Evolutionary conservation across 2,797 vertebrate species (phyloP).

Genomic region (Tinamus major): DNA sequence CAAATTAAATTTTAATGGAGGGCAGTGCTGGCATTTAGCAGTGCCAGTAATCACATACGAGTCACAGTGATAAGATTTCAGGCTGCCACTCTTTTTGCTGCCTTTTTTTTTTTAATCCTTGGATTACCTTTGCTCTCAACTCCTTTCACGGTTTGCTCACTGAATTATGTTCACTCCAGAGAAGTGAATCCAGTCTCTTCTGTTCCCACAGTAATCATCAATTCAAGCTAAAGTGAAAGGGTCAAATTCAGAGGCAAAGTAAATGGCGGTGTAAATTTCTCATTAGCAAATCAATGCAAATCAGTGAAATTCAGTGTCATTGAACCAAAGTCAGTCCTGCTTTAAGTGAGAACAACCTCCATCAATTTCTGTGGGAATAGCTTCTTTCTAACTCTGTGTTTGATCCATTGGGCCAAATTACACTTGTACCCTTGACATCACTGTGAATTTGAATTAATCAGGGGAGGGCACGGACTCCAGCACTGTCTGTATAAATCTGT

Average conservation of each 20-base stretch:
- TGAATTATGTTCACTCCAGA: constrained; percentile 66
- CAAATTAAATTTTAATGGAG: not conserved
- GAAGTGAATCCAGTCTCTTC: constrained; percentile 48
- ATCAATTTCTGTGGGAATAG: constrained; percentile 29
- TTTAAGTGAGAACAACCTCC: constrained; percentile 24
- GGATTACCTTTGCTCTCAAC: constrained; percentile 53
- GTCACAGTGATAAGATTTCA: constrained; percentile 20
- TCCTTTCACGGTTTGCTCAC: constrained; percentile 57
- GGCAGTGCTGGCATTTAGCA: not conserved
- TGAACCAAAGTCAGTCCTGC: not conserved
- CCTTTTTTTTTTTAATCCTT: constrained; percentile 47
- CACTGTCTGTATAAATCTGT: not conserved
- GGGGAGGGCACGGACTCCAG: not conserved
- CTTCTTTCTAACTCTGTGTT: not conserved
- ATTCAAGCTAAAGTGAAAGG: constrained; percentile 59
- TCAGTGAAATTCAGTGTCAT: constrained; percentile 50
- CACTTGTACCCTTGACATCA: not conserved
- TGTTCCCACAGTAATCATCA: constrained; percentile 61
- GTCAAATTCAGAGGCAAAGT: constrained; percentile 33
- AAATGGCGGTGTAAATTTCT: constrained; percentile 44
- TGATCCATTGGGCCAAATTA: constrained; percentile 11
- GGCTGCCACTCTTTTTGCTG: not conserved
- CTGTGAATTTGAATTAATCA: constrained; percentile 20
- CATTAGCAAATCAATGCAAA: constrained; percentile 54
- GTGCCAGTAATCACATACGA: not conserved